phyloP scores from a whole-genome alignment of 2,797 vertebrate genomes.

The Tachyglossus aculeatus region DNA sequence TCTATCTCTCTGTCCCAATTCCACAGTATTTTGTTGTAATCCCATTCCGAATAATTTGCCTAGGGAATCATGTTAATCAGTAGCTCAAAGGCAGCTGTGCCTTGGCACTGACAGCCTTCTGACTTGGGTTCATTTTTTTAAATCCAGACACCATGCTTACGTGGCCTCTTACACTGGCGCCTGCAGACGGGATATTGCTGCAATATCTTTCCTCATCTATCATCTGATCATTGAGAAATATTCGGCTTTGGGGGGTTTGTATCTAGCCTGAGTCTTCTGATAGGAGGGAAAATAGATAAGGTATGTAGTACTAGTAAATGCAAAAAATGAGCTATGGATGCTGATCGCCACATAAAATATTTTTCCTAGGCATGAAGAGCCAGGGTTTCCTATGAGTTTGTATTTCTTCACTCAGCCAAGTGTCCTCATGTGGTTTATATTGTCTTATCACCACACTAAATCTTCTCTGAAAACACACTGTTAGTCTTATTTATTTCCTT shows the following conservation, averaged over 20 bases:
- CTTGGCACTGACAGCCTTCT: slow-evolving; percentile 42
- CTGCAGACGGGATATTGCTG: slow-evolving; percentile 58
- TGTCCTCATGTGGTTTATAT: rapidly evolving
- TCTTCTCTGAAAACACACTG: not conserved
- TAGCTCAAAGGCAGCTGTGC: slow-evolving; percentile 47
- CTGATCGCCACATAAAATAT: slow-evolving; percentile 1
- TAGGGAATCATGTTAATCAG: slow-evolving; percentile 49
- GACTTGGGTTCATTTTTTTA: slow-evolving; percentile 35
- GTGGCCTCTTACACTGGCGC: slow-evolving; percentile 62
- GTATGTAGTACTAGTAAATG: slow-evolving; percentile 9
- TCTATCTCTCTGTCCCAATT: slow-evolving; percentile 29
- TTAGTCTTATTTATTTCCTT: slow-evolving; percentile 1
- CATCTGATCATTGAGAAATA: slow-evolving; percentile 51
- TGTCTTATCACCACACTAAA: not conserved
- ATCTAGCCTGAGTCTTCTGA: slow-evolving; percentile 29
- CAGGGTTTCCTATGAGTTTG: not conserved
- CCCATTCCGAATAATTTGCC: slow-evolving; percentile 59
- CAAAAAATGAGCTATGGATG: not conserved
- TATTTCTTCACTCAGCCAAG: not conserved
- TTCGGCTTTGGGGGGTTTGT: slow-evolving; percentile 37
- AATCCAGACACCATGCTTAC: slow-evolving; percentile 57
- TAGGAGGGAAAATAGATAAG: slow-evolving; percentile 35
- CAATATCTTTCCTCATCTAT: slow-evolving; percentile 51
- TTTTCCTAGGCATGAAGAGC: not conserved
- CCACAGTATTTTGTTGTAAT: slow-evolving; percentile 21